Base-by-base conservation (phyloP, 1,140 invertebrate genomes). In the Sminthurides bifidus region DNA sequence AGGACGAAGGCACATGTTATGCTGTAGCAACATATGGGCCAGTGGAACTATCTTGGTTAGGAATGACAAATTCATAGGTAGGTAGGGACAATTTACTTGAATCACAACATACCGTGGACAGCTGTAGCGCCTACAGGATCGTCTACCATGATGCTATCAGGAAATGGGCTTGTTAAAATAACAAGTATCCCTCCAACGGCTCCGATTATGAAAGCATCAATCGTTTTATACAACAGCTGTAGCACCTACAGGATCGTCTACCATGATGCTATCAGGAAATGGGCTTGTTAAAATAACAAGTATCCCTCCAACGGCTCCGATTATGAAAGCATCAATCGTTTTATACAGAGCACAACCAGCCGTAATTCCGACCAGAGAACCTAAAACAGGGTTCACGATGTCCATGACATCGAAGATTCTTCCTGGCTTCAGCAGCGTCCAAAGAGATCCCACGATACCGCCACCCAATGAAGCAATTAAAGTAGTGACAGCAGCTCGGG, bases 201-300 rank as follows among this genome's bases (percentile, higher is more conserved):
- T 1, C 90, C 91, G 35, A 94, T 81, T 0, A 93, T 41, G 3
- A 93, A 68, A 0, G 89, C 79, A 70, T 93, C 88, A 84, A 86
- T 90, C 0, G 85, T 80, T 45, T 79, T 77, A 68, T 85, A 91
- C 1, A 94, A 93, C 89, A 4, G 88, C 79, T 21, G 84, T 82
- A 0, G 89, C 90, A 5, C 88, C 88, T 1, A 94, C 90, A 0
- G 91, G 91, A 73, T 95, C 91, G 66, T 94, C 91, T 2, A 94
- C 79, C 14, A 78, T 75, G 23, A 89, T 63, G 63, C 69, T 76
- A 66, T 92, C 86, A 38, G 93, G 77, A 0, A 89, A 58, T 0
- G 84, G 82, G 70, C 83, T 81, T 0, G 76, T 72, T 0, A 77
- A 49, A 41, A 85, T 83, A 1, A 83, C 80, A 23, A 92, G 72